These are phyloP conservation scores for Dynastes maya DNA, from an alignment of 2,888 invertebrate species.

Conservation along the genomic window DNA sequence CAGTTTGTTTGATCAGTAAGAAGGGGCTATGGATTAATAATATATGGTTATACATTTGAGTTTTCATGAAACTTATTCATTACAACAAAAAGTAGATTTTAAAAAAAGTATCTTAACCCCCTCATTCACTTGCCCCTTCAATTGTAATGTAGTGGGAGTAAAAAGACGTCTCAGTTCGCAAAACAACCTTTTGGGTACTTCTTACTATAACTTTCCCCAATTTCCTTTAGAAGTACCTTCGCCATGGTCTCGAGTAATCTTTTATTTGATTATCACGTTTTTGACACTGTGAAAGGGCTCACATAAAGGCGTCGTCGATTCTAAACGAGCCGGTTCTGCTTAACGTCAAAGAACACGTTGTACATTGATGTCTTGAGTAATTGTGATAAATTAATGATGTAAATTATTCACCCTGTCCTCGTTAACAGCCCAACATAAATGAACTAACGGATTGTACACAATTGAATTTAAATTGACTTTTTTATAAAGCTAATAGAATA, in stretches of 20 bases:
- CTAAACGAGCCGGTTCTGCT: conserved; percentile 12
- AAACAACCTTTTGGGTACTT: no score
- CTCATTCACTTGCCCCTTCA: no score
- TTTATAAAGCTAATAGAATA: conserved; percentile 25
- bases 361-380: conserved; percentile 36
- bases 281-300: conserved; percentile 25
- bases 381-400: conserved; percentile 40
- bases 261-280: conserved; percentile 42
- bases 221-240: conserved; percentile 2
- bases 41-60: no score
- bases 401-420: conserved; percentile 34
- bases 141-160: no score
- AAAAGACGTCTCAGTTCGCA: no score
- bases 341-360: conserved; percentile 1
- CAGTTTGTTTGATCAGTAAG: no score
- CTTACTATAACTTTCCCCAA: neutral
- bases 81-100: no score
- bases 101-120: no score
- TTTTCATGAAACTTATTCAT: no score
- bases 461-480: conserved; percentile 23
- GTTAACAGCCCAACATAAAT: neutral
- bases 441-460: conserved; percentile 15
- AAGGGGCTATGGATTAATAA: no score
- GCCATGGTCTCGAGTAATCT: neutral
- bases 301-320: conserved; percentile 8